These are phyloP conservation scores for Neria commutata DNA, from an alignment of 2,888 invertebrate genomes.

Conservation along the genomic window DNA sequence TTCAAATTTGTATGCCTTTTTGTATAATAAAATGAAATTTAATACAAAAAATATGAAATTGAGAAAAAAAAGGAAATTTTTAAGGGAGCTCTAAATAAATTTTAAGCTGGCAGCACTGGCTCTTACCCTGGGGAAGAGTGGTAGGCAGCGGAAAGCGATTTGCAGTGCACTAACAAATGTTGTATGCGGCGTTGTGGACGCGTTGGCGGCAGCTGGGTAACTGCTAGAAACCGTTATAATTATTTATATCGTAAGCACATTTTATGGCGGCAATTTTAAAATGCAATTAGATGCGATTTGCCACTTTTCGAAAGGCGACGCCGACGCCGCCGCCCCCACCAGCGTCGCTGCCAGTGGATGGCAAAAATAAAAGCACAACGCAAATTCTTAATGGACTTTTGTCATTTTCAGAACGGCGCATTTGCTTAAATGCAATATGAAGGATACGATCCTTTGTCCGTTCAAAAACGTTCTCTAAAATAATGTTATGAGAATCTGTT, in stretches of 20 bases:
- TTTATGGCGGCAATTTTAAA: slow-evolving; percentile 57
- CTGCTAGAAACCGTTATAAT: slow-evolving; percentile 52
- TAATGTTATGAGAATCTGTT: too few species aligned
- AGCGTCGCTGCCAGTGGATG: not conserved
- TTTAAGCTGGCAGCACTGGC: too few species aligned
- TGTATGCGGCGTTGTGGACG: slow-evolving; percentile 12
- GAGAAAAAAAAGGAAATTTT: too few species aligned
- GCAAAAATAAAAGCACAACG: slow-evolving; percentile 27
- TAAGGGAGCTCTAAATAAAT: too few species aligned
- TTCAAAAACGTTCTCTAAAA: too few species aligned
- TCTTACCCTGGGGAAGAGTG: too few species aligned
- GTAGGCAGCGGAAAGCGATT: not conserved
- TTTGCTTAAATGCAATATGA: too few species aligned
- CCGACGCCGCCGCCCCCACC: slow-evolving; percentile 16
- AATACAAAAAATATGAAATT: too few species aligned
- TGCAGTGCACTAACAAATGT: not conserved
- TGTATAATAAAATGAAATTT: too few species aligned
- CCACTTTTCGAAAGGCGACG: slow-evolving; percentile 31
- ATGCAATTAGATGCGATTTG: slow-evolving; percentile 53
- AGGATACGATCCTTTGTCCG: too few species aligned
- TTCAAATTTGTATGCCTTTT: too few species aligned
- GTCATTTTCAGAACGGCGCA: slow-evolving; percentile 44
- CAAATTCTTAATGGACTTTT: slow-evolving; percentile 48
- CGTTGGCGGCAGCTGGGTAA: slow-evolving; percentile 32
- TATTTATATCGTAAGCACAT: slow-evolving; percentile 59